Evolutionary conservation across 2,888 invertebrate species (phyloP), one percentile per base, ranked within the genome.

Genomic region (Tetramorium bicarinatum): DNA sequence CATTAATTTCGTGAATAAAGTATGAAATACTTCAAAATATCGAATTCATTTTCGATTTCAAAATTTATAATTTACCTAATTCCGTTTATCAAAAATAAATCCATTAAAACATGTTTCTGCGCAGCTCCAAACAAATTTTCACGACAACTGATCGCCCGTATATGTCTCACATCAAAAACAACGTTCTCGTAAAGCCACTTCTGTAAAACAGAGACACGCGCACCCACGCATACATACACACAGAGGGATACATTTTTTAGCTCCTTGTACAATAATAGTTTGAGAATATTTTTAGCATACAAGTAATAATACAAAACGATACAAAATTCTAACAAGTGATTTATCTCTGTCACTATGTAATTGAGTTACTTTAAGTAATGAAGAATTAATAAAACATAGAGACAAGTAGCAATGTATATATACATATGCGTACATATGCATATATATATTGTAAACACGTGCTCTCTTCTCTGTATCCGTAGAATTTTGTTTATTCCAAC

Each of bases 301-400:
- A 92, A 92, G 87, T 91, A 92, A 92, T 91, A 92, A 91, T 92
- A 92, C 86, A 90, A 90, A 90, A 90, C 82, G 82, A 88, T 89
- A 89, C 52, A 89, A 88, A 89, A 87, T 87, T 84, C 85, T 89
- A 90, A 89, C 87, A 84, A 83, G 71, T 80, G 67, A 87, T 84
- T 82, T 72, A 84, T 71, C 81, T 77, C 62, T 66, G 71, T 84
- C 82, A 66, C 71, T 87, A 87, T 84, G 82, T 83, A 89, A 87
- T 90, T 56, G 76, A 87, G 87, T 87, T 62, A 85, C 85, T 85
- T 85, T 79, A 89, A 88, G 82, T 75, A 84, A 87, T 83, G 75
- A 83, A 87, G 82, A 85, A 85, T 67, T 87, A 89, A 87, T 87
- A 77, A 88, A 90, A 89, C 76, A 85, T 85, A 89, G 86, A 89